Conservation (phyloP, 2,797 vertebrate species). For the Acanthiza pusilla region DNA sequence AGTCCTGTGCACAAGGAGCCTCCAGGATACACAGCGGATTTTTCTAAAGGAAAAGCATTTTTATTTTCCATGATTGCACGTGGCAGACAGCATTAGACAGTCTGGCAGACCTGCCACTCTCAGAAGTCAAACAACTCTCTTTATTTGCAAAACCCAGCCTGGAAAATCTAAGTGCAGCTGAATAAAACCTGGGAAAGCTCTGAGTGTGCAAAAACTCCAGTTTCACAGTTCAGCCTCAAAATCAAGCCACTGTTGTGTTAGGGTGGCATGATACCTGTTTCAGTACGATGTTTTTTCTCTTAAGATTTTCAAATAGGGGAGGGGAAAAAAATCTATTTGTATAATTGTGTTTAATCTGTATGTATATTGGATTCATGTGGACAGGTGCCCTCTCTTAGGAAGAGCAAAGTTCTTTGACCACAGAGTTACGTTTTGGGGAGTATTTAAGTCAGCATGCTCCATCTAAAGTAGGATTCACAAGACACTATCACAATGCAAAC, state of each 20-base stretch:
- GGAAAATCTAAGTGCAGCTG: background rate
- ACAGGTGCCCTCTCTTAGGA: background rate
- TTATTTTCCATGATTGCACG: background rate
- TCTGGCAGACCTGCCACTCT: background rate
- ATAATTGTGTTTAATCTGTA: background rate
- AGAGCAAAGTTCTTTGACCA: background rate
- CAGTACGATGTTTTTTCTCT: background rate
- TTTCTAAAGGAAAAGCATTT: background rate
- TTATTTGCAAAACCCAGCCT: background rate
- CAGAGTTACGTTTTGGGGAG: background rate
- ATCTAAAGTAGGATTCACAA: background rate
- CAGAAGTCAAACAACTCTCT: background rate
- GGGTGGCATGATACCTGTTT: background rate
- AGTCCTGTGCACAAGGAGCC: background rate
- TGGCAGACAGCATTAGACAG: background rate
- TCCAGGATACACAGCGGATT: background rate
- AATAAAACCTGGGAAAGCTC: background rate
- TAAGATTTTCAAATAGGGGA: background rate
- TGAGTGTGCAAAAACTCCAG: background rate
- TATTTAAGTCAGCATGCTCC: background rate
- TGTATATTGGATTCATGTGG: background rate
- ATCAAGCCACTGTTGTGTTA: background rate
- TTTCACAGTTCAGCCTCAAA: background rate
- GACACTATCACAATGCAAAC: background rate
- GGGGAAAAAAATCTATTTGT: background rate